Base-by-base conservation (phyloP, 2,888 invertebrate species). In the Polia nebulosa region DNA sequence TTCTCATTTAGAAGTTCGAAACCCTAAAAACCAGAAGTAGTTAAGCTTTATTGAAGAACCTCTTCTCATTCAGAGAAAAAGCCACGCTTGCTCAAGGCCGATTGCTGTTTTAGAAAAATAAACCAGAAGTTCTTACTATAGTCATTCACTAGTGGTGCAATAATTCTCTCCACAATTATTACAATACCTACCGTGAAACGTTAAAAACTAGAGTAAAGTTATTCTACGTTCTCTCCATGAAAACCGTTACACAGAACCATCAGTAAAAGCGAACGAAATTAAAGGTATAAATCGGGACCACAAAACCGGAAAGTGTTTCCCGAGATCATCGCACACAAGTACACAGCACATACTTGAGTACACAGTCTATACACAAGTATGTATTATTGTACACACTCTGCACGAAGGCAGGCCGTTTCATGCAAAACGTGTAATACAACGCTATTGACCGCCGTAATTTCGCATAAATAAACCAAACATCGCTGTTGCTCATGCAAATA, bases 391-490 rank as follows among this genome's bases (percentile, higher is more conserved):
- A 47, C 44, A 65, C 47, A 55, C 20, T 25, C 41, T 17, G 47
- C 77, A 59, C 58, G 49, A 70, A 56, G 51, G 51, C 59, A 68
- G 17, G 49, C 57, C 56, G 51, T 51, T 70, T 29, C 58, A 81
- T 71, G 76, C 67, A 69, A 68, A 72, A 55, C 64, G 45, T 59
- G 62, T 72, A 69, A 62, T 67, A 69, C 66, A 58, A 58, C 52
- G 71, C 67, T 79, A 71, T 81, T 81, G 79, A 72, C 79, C 79
- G 71, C 47, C 57, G 69, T 74, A 60, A 82, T 81, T 81, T 72
- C 71, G 57, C 73, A 79, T 80, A 82, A 69, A 80, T 78, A 82
- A 73, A 72, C 67, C 70, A 70, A 79, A 82, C 52, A 77, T 70
- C 36, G 74, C 73, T 69, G 73, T 82, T 73, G 64, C 67, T 80